Evolutionary conservation across 1,140 invertebrate species (phyloP), one percentile per base, ranked within the genome.

Genomic region (Armadillidium nasatum): DNA sequence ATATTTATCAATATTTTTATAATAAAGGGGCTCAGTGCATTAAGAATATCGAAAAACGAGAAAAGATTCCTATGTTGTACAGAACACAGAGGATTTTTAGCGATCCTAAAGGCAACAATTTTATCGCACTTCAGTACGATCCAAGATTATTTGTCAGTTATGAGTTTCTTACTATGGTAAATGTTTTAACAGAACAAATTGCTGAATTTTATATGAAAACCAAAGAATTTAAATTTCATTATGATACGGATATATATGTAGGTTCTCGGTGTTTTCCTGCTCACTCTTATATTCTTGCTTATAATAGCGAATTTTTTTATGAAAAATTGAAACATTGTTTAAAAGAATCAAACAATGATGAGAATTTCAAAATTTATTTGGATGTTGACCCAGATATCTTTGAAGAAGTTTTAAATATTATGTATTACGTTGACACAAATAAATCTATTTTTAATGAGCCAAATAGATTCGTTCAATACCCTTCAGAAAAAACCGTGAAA

Each of bases 91-190:
- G 11, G 7, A 19, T 60, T 60, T 60, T 60, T 19, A 3, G 50
- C 19, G 50, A 60, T 60, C 50, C 50, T 19, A 60, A 60, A 7
- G 50, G 50, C 11, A 60, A 7, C 19, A 60, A 60, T 60, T 60
- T 60, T 60, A 60, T 60, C 19, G 50, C 50, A 13, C 50, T 60
- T 19, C 50, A 60, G 50, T 60, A 60, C 19, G 50, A 60, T 60
- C 50, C 50, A 60, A 60, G 19, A 60, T 19, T 60, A 13, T 60
- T 60, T 60, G 33, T 33, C 33, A 33, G 6, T 33, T 33, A 6
- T 6, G 33, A 33, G 33, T 33, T 33, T 33, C 33, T 33, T 33
- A 3, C 33, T 3, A 33, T 33, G 33, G 33, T 6, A 33, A 33
- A 33, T 33, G 33, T 6, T 33, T 33, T 33, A 33, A 33, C 33